Conservation (phyloP, 2,888 invertebrate genomes). For the Rhodophaea formosa region DNA sequence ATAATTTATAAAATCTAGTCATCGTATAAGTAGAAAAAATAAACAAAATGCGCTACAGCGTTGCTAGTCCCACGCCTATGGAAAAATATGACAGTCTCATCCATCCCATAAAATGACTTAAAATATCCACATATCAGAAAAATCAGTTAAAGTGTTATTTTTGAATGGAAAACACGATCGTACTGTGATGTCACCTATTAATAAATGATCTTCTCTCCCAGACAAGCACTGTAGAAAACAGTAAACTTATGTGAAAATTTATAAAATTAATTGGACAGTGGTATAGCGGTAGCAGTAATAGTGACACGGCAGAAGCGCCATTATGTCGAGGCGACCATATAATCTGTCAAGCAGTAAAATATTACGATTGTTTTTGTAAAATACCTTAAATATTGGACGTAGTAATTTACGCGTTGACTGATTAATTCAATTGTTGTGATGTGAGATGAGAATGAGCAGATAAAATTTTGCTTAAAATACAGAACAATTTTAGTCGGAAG, state of each 20-base stretch:
- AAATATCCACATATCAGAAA: no score
- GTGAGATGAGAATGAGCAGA: not conserved
- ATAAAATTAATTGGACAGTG: constrained; percentile 10
- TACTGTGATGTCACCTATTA: no score
- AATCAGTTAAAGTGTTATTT: no score
- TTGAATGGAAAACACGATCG: no score
- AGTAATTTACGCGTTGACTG: constrained; percentile 3
- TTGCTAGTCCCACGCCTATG: no score
- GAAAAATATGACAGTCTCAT: no score
- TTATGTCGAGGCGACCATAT: constrained; percentile 3
- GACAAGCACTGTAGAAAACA: not conserved
- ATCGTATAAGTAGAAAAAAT: no score
- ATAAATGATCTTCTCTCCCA: no score
- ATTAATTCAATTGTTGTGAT: not conserved
- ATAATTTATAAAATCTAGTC: no score
- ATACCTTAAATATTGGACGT: not conserved
- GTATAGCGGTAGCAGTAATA: constrained; percentile 2
- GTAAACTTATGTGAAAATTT: constrained; percentile 12
- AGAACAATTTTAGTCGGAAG: no score
- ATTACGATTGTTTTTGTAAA: constrained; percentile 12
- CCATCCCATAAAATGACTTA: no score
- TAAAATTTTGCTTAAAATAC: not conserved
- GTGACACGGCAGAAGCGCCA: constrained; percentile 8
- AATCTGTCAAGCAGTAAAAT: constrained; percentile 15
- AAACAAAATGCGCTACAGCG: no score